Evolutionary conservation across 2,888 invertebrate species (phyloP).

Genomic region (Catocala nupta): DNA sequence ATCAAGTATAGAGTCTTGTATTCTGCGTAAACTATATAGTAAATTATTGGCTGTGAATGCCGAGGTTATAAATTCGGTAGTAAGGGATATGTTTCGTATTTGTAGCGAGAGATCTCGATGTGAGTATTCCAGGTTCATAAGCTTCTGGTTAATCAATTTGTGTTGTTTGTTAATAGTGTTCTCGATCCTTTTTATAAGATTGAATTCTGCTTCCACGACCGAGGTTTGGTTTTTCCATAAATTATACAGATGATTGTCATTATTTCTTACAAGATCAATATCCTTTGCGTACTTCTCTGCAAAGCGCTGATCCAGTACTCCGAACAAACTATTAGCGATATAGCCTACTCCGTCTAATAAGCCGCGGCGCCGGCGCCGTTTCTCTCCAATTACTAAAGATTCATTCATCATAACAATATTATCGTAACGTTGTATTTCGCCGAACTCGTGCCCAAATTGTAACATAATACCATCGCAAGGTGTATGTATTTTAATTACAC

Average conservation of each 20-base stretch:
- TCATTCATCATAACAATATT: background rate
- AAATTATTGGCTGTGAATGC: no score
- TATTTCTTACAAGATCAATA: slow-evolving; percentile 17
- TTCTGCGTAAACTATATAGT: no score
- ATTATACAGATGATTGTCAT: slow-evolving; percentile 5
- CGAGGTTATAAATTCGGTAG: no score
- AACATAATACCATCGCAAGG: background rate
- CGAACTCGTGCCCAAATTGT: slow-evolving; percentile 5
- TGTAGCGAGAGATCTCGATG: background rate
- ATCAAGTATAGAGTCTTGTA: background rate
- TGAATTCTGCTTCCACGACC: slow-evolving; percentile 14
- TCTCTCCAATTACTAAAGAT: background rate
- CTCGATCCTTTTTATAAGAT: slow-evolving; percentile 16
- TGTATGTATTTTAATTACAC: background rate
- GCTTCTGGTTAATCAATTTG: slow-evolving; percentile 11
- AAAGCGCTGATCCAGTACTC: slow-evolving; percentile 30
- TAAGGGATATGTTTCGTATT: slow-evolving; percentile 1
- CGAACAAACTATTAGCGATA: slow-evolving; percentile 32
- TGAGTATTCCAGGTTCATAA: background rate
- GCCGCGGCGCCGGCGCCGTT: slow-evolving; percentile 14
- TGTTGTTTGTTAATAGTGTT: slow-evolving; percentile 6
- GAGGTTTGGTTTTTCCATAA: slow-evolving; percentile 22
- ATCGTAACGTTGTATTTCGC: slow-evolving; percentile 4
- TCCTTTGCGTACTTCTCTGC: slow-evolving; percentile 28
- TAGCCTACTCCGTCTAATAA: no score